phyloP scores from a whole-genome alignment of 2,797 vertebrate genomes.

The Sebastes oblongus region DNA sequence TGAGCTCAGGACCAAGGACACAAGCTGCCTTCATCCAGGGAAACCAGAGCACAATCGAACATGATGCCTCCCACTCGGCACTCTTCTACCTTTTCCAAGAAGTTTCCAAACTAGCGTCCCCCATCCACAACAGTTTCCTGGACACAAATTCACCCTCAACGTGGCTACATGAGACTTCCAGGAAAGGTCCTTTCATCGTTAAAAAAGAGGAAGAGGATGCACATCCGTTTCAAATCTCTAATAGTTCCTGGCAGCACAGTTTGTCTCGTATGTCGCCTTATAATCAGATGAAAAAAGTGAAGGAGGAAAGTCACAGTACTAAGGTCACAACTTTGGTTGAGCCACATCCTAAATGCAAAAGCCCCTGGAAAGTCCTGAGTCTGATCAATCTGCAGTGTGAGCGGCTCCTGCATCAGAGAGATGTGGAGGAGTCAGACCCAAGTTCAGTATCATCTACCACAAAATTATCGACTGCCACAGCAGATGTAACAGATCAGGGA shows the following conservation, averaged over 20 bases:
- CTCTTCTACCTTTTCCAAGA: slow-evolving; percentile 83
- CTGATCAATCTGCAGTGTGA: slow-evolving; percentile 84
- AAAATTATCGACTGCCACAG: background rate
- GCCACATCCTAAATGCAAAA: slow-evolving; percentile 41
- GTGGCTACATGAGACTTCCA: slow-evolving; percentile 5
- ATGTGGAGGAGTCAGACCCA: background rate
- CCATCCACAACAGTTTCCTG: slow-evolving; percentile 35
- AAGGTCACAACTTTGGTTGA: background rate
- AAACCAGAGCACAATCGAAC: slow-evolving; percentile 46
- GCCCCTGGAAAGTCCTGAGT: slow-evolving; percentile 80
- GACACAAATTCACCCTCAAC: slow-evolving; percentile 17
- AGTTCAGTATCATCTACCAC: background rate
- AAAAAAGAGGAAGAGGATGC: slow-evolving; percentile 8
- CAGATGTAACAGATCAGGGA: background rate
- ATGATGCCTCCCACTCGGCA: slow-evolving; percentile 63
- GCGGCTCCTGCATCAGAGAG: slow-evolving; percentile 62
- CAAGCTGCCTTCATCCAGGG: slow-evolving; percentile 40
- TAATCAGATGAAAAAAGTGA: slow-evolving; percentile 16
- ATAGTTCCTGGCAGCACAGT: background rate
- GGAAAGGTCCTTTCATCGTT: background rate
- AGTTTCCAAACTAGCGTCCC: slow-evolving; percentile 76
- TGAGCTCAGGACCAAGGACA: slow-evolving; percentile 60
- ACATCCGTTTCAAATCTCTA: background rate
- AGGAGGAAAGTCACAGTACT: slow-evolving; percentile 5
- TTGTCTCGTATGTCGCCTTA: slow-evolving; percentile 17